Conservation (phyloP, 2,888 invertebrate species). For the Metallyticus violacea region DNA sequence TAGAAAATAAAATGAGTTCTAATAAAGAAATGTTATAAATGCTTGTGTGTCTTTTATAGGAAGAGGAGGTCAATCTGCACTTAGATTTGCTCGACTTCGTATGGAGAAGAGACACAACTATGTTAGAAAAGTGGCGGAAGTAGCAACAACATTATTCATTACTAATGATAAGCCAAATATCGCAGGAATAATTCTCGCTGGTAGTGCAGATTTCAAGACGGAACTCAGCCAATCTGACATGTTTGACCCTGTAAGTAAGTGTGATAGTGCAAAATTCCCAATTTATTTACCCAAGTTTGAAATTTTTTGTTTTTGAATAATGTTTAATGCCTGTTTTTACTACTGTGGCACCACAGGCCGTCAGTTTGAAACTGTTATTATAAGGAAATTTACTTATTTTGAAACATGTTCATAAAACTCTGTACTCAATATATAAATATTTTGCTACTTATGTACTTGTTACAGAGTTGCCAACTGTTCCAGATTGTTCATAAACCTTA, state of each 20-base stretch:
- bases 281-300: background rate
- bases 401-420: too few relatives aligned
- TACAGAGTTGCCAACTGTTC: too few relatives aligned
- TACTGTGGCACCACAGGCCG: too few relatives aligned
- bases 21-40: background rate
- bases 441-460: too few relatives aligned
- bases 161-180: conserved; percentile 97
- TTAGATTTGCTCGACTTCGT: conserved; percentile 98
- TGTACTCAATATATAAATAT: too few relatives aligned
- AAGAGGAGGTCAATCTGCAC: conserved; percentile 98
- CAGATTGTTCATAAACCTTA: too few relatives aligned
- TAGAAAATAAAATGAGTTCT: background rate
- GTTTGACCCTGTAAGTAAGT: conserved; percentile 90
- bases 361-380: too few relatives aligned
- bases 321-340: background rate
- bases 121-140: conserved; percentile 96
- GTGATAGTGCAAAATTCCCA: background rate
- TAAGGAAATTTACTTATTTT: too few relatives aligned
- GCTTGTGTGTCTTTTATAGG: too few relatives aligned
- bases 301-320: background rate
- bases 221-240: conserved; percentile 99
- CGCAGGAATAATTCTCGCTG: conserved; percentile 95
- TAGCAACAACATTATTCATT: conserved; percentile 95
- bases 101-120: conserved; percentile 99
- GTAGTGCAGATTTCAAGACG: conserved; percentile 99